phyloP scores from a whole-genome alignment of 2,888 invertebrate species.

The Exephanes ischioxanthus region DNA sequence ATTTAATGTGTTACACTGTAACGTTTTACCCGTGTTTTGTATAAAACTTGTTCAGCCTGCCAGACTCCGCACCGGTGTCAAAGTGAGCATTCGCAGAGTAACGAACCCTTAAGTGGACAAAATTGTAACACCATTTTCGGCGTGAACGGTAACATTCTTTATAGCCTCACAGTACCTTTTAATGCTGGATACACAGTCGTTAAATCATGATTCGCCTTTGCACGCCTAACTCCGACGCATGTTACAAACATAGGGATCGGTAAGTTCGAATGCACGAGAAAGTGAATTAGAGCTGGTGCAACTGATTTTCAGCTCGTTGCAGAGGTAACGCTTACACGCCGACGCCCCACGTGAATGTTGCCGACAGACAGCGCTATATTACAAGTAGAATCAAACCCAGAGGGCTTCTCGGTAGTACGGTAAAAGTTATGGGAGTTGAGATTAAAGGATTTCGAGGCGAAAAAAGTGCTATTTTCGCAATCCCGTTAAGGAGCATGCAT shows the following conservation, averaged over 20 bases:
- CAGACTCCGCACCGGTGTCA: not conserved
- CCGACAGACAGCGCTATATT: not conserved
- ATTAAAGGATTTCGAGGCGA: conserved; percentile 7
- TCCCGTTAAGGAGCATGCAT: not conserved
- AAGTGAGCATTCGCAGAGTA: not conserved
- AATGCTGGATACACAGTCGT: not conserved
- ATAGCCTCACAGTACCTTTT: not conserved
- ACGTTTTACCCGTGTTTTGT: not conserved
- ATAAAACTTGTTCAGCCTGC: not conserved
- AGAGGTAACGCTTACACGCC: conserved; percentile 2
- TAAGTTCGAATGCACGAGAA: not conserved
- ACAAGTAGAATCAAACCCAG: not conserved
- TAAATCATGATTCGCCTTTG: not conserved
- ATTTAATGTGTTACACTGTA: not conserved
- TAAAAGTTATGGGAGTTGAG: not conserved
- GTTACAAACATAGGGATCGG: not conserved
- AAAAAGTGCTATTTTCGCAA: not conserved
- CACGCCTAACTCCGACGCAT: not conserved
- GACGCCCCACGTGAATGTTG: conserved; percentile 17
- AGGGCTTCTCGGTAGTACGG: not conserved
- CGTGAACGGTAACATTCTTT: not conserved
- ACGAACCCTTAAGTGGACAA: conserved; percentile 12
- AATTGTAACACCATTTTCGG: conserved; percentile 16
- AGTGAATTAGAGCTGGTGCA: conserved; percentile 10
- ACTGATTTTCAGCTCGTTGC: conserved; percentile 32